These are phyloP conservation scores for Drosophila nebulosa DNA, from an alignment of 1,140 invertebrate species.

Conservation along the genomic window DNA sequence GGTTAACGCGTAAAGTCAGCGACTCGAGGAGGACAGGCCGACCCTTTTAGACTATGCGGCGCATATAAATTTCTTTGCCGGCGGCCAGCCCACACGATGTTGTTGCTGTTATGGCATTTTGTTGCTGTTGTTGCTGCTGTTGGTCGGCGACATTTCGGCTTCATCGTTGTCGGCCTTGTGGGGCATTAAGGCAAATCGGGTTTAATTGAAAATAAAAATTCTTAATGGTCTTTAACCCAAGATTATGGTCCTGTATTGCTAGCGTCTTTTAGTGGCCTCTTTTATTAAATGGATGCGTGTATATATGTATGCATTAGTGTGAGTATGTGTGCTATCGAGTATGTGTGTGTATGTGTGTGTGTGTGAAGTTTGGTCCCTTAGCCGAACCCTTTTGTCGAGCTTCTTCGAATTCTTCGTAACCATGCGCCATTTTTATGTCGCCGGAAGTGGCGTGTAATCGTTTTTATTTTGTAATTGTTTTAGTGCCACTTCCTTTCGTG, in stretches of 20 bases:
- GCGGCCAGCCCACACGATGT: conserved; percentile 44
- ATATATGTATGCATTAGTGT: neutral
- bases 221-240: conserved; percentile 79
- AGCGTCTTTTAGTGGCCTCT: conserved; percentile 72
- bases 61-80: conserved; percentile 68
- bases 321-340: neutral
- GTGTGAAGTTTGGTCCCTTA: conserved; percentile 23
- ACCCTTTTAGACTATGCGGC: conserved; percentile 75
- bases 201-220: conserved; percentile 81
- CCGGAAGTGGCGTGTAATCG: conserved; percentile 78
- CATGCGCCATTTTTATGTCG: conserved; percentile 72
- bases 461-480: conserved; percentile 80
- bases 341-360: conserved; percentile 9
- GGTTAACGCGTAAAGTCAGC: conserved; percentile 65
- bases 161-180: conserved; percentile 74
- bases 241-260: conserved; percentile 76
- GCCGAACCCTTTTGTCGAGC: conserved; percentile 53
- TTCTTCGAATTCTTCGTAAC: conserved; percentile 34
- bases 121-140: conserved; percentile 28
- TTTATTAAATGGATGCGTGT: conserved; percentile 65
- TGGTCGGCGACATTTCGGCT: conserved; percentile 55
- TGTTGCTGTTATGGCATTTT: conserved; percentile 23
- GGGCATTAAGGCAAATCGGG: conserved; percentile 80
- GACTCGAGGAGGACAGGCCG: conserved; percentile 36
- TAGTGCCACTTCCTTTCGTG: conserved; percentile 77